A percentile compares a stretch with the other conserved stretches of the same genome.
phyloP scores from a whole-genome alignment of 2,113 vertebrate species.

The Oreochromis tanganicae region DNA sequence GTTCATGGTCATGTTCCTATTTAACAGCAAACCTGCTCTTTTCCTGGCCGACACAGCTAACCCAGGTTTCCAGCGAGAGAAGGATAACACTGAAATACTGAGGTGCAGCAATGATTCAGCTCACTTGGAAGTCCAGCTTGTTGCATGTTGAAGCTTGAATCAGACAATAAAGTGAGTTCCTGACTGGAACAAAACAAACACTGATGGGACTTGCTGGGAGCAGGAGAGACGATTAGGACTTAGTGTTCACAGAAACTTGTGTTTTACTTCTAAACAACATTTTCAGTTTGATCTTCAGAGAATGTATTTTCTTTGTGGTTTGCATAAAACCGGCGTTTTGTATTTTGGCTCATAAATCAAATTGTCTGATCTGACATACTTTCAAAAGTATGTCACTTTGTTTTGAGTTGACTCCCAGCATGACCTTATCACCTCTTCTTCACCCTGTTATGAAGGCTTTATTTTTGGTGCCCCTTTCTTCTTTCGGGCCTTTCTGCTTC shows the following conservation, averaged over 20 bases:
- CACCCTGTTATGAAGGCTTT: background rate
- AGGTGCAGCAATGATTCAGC: background rate
- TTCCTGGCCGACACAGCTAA: background rate
- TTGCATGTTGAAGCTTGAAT: background rate
- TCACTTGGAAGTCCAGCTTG: background rate
- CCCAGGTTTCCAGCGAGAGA: background rate
- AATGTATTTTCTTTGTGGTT: background rate
- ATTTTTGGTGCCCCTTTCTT: constrained; percentile 17
- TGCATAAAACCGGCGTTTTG: background rate
- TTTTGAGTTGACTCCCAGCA: background rate
- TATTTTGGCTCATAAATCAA: background rate
- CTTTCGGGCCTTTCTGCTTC: background rate
- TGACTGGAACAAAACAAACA: background rate
- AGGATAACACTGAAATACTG: background rate
- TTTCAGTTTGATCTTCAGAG: background rate
- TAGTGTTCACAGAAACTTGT: background rate
- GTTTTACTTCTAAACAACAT: background rate
- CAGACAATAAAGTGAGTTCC: background rate
- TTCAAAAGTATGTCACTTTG: background rate
- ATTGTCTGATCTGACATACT: background rate
- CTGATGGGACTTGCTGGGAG: background rate
- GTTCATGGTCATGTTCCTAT: constrained; percentile 20
- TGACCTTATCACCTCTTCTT: background rate
- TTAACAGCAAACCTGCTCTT: constrained; percentile 1
- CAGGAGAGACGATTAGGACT: background rate